Evolutionary conservation across 1,140 invertebrate genomes (phyloP).

Genomic region (Drosophila kepulauana): DNA sequence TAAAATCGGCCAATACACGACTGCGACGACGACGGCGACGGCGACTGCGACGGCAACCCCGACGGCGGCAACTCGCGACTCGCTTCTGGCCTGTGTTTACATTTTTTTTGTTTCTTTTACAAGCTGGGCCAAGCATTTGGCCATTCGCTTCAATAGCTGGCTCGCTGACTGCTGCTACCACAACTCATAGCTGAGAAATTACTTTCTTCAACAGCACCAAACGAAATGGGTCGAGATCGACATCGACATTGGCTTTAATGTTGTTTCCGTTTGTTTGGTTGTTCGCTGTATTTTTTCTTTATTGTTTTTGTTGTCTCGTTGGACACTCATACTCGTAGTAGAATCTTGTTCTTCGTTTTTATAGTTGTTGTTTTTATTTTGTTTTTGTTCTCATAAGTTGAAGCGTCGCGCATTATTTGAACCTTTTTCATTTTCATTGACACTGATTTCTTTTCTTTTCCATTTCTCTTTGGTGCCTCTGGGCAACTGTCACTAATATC

Average conservation of each 20-base stretch:
- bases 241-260: conserved; percentile 60
- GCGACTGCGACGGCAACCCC: background rate
- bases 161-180: conserved; percentile 1
- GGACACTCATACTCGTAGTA: background rate
- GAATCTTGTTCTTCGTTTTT: conserved; percentile 19
- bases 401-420: conserved; percentile 43
- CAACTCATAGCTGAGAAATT: conserved; percentile 61
- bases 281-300: background rate
- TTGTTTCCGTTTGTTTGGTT: conserved; percentile 44
- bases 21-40: conserved; percentile 25
- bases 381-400: conserved; percentile 69
- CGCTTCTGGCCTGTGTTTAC: conserved; percentile 27
- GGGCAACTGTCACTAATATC: conserved; percentile 32
- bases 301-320: conserved; percentile 34
- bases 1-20: conserved; percentile 69
- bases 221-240: conserved; percentile 75
- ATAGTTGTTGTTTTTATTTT: conserved; percentile 26
- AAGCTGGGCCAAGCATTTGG: conserved; percentile 21
- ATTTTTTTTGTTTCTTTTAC: conserved; percentile 23
- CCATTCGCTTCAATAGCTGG: conserved; percentile 39
- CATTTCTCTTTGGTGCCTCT: conserved; percentile 57
- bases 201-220: conserved; percentile 67
- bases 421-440: conserved; percentile 79
- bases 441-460: conserved; percentile 72
- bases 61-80: background rate